Base-by-base conservation (phyloP, 64 coral and sea anemone genomes). In the Montipora capricornis region DNA sequence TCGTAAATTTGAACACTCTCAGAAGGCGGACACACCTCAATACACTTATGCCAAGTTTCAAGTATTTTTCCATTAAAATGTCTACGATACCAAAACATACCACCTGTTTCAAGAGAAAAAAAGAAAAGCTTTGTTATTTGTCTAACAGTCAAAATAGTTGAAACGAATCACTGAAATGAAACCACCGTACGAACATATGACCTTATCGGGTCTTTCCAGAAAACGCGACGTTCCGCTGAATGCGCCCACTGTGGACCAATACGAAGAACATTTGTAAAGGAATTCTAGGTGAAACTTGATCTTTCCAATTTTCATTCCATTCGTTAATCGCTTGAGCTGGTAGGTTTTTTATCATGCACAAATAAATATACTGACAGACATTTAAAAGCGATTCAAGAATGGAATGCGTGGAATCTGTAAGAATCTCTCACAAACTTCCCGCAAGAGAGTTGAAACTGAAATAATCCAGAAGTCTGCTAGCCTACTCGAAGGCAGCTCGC, bases 1-100 rank as follows among this genome's bases (percentile, higher is more conserved):
- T 95, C 4, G 98, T 99, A n/a, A 94, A 91, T 26, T 99, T 99
- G 74, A 99, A 99, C 29, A 99, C 90, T 76, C 98, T 91, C 4
- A 99, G 86, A 15, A 99, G 89, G 45, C 98, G 86, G 8, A 99
- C 67, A 84, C 95, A 90, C 85, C 98, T 78, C 59, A 99, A 89
- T 6, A 99, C 98, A 19, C 95, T 96, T 2, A 96, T 96, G 9
- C 98, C 98, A 5, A 99, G 75, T 50, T 96, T 95, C 20, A 96
- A 46, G 44, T 82, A 85, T 57, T 57, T 57, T 44, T 84, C 90
- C 50, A 99, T 87, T 61, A 99, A 77, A 10, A 94, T 84, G 64
- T 99, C 98, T 10, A 96, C 53, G 62, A 99, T 44, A 67, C 98
- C 95, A 90, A 89, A 96, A 48, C 92, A 96, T 24, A 99, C 98